These are phyloP conservation scores for Lasioglossum pauxillum DNA, from an alignment of 2,888 invertebrate genomes.

Conservation along the genomic window DNA sequence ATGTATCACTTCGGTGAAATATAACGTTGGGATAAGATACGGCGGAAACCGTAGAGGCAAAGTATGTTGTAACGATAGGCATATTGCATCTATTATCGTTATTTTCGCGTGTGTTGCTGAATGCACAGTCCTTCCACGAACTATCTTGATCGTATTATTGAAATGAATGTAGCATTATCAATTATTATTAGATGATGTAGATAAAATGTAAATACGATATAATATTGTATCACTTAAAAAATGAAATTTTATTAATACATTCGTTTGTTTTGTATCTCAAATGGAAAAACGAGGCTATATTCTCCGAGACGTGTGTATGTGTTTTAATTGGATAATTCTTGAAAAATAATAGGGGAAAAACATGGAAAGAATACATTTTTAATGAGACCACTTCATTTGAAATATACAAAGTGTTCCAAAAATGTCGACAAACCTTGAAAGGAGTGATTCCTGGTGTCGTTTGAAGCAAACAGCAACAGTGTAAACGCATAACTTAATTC, in stretches of 20 bases:
- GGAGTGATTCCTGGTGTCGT: no score
- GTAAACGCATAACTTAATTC: no score
- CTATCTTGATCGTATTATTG: slow-evolving; percentile 49
- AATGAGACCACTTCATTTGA: slow-evolving; percentile 1
- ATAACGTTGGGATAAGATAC: slow-evolving; percentile 53
- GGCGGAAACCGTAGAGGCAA: slow-evolving; percentile 34
- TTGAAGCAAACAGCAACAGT: no score
- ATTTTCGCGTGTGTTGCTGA: slow-evolving; percentile 46
- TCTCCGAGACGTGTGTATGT: background rate
- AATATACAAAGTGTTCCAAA: no score
- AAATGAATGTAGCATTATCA: slow-evolving; percentile 37
- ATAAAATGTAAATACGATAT: slow-evolving; percentile 50
- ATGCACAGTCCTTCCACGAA: slow-evolving; percentile 49
- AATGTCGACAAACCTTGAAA: no score
- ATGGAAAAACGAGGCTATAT: background rate
- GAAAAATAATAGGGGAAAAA: background rate
- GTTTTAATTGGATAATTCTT: slow-evolving; percentile 12
- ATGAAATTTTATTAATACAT: slow-evolving; percentile 52
- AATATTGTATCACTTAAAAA: slow-evolving; percentile 34
- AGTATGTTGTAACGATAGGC: slow-evolving; percentile 36
- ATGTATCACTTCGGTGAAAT: slow-evolving; percentile 46
- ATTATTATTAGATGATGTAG: slow-evolving; percentile 46
- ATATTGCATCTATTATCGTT: slow-evolving; percentile 42
- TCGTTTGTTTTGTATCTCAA: slow-evolving; percentile 27
- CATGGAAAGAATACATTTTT: slow-evolving; percentile 6